Evolutionary conservation across 2,797 vertebrate genomes (phyloP).

Genomic region (Hydrolagus colliei): DNA sequence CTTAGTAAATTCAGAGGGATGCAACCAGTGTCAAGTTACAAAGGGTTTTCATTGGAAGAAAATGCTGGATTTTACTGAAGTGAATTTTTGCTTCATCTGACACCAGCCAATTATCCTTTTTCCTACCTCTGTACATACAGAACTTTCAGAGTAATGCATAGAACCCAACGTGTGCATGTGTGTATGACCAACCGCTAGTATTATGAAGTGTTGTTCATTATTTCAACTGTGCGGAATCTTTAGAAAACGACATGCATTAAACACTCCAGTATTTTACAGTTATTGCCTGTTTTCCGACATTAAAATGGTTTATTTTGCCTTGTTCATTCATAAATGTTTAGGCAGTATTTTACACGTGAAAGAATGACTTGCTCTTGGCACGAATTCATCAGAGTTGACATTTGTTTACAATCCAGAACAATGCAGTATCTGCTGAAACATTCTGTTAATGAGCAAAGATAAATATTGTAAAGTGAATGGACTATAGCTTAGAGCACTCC

Average conservation of each 20-base stretch:
- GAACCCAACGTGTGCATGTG: too few species aligned
- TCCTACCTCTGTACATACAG: neutral
- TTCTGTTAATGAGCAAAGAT: neutral
- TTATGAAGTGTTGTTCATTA: too few species aligned
- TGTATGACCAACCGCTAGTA: too few species aligned
- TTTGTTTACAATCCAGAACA: neutral
- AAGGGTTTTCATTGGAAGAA: constrained; percentile 13
- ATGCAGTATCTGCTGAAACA: neutral
- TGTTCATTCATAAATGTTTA: neutral
- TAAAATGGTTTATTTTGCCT: neutral
- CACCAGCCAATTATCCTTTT: neutral
- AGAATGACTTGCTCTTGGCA: neutral
- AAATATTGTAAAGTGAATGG: neutral
- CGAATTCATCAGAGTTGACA: neutral
- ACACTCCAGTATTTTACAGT: too few species aligned
- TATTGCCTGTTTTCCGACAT: too few species aligned
- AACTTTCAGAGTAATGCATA: too few species aligned
- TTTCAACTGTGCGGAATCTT: too few species aligned
- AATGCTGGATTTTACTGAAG: neutral
- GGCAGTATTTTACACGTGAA: neutral
- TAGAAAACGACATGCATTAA: too few species aligned
- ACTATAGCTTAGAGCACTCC: neutral
- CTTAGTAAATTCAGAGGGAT: constrained; percentile 7
- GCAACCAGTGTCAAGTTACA: constrained; percentile 19
- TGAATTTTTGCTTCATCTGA: neutral